These are phyloP conservation scores for Lytechinus variegatus DNA, from an alignment of 35 echinoderm and acorn worm genomes.

Conservation along the genomic window DNA sequence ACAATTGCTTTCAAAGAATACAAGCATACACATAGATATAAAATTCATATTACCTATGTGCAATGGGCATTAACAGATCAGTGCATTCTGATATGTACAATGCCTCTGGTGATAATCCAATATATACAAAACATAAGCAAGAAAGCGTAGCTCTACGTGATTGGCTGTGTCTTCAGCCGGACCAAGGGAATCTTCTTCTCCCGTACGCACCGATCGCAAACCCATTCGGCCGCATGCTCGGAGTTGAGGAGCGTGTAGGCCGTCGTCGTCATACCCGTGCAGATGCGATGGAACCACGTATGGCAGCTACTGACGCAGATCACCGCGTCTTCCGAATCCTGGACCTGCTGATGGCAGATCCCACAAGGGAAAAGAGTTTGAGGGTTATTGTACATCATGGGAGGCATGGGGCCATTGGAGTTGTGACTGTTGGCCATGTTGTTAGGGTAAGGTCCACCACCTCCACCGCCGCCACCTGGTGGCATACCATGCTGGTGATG, in stretches of 20 bases:
- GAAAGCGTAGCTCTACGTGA: slow-evolving; percentile 45
- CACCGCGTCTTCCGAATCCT: slow-evolving; percentile 84
- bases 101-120: slow-evolving; percentile 41
- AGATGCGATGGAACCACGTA: slow-evolving; percentile 87
- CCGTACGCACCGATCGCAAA: slow-evolving; percentile 83
- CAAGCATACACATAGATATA: no score
- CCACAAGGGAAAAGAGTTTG: slow-evolving; percentile 76
- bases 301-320: slow-evolving; percentile 86
- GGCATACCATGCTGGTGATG: slow-evolving; percentile 61
- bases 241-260: slow-evolving; percentile 81
- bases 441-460: slow-evolving; percentile 41
- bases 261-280: slow-evolving; percentile 77
- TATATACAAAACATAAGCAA: slow-evolving; percentile 46
- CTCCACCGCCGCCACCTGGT: not conserved
- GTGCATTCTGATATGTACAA: not conserved
- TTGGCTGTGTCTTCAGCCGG: slow-evolving; percentile 66
- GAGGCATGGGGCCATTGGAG: slow-evolving; percentile 66
- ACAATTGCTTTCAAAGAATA: no score
- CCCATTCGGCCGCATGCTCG: slow-evolving; percentile 88
- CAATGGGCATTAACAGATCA: not conserved
- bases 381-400: slow-evolving; percentile 65
- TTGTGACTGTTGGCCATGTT: slow-evolving; percentile 61
- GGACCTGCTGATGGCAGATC: slow-evolving; percentile 75
- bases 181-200: slow-evolving; percentile 89
- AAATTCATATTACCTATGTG: no score